Base-by-base conservation (phyloP, 2,888 invertebrate genomes). In the Cordilura impudica region DNA sequence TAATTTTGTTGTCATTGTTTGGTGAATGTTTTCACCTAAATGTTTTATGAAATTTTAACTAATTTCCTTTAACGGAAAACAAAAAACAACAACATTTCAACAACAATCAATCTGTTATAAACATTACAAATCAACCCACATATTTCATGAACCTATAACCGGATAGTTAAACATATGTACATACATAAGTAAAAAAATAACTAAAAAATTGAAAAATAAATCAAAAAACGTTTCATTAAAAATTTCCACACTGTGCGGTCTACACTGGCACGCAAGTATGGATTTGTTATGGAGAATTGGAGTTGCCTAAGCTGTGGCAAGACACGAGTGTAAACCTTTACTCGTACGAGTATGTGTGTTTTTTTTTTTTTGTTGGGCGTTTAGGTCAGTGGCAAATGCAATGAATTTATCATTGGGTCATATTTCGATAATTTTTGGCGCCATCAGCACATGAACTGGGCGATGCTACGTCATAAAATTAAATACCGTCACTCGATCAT, bases 401-500 rank as follows among this genome's bases (percentile, higher is more conserved):
- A 65, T 79, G 79, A 51, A 75, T 75, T 66, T 66, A 70, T 78
- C 74, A 75, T 71, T 67, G 79, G 79, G 75, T 75, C 75, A 79
- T 71, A 75, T 79, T 79, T 79, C 75, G 72, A 79, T 75, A 45
- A 75, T 69, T 72, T 79, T 75, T 79, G 79, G 79, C 79, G 79
- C 79, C 79, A 79, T 75, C 75, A 63, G 72, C 63, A 63, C 72
- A 79, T 79, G 75, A 67, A 79, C 56, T 63, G 69, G 76, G 78
- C 78, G 82, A 84, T 85, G 86, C 87, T 84, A 85, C 85, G 87
- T 87, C 86, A 87, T 87, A 87, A 86, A 87, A 85, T 84, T 83
- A 86, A 87, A 86, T 85, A 86, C 85, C 85, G 85, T 87, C 87
- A 86, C 87, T 87, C 87, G 85, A 87, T 87, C 87, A 87, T 87